Evolutionary conservation across 2,113 vertebrate species (phyloP), one percentile per base, ranked within the genome.

Genomic region (Donacobius atricapilla): DNA sequence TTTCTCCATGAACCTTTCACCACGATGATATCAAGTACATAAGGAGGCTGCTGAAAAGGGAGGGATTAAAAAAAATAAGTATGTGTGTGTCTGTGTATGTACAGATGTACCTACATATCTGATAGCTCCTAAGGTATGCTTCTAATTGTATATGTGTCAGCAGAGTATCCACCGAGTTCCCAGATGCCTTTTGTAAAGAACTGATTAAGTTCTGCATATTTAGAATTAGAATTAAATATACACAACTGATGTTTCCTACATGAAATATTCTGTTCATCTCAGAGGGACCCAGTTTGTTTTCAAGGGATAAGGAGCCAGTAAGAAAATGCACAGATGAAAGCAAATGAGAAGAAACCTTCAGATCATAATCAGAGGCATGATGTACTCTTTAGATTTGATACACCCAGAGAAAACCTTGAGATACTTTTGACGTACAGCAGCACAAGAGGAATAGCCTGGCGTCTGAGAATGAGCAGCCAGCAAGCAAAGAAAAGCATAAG

Each of bases 61-160:
- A 84, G 64, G 40, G 11, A 44, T 57, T 65, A 31, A 30, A 64
- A 63, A 57, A 15, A 21, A 25, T 7, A 6, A 10, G 18, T 10
- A 3, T 2, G 0, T 5, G 5, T 10, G 10, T 31, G 6, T 31
- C 2, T 35, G 4, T 6, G 0, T 12, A 14, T 11, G 14, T 13
- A 27, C 6, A 47, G 3, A 16, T 6, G 14, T 6, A 79, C 25
- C 54, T 11, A 40, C 0, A 0, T n/a, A 53, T 3, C 13, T 54
- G 15, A 80, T 6, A 50, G 19, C 23, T 57, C 20, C 39, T 66
- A 17, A 93, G 33, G 22, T 15, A 23, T 6, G 8, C 5, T 68
- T 78, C 40, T 78, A 17, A 45, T 2, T 48, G 11, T 33, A 2
- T 3, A 6, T 9, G 7, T 65, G 21, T 18, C 37, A 88, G 40